phyloP scores from a whole-genome alignment of 1,140 invertebrate species.

The Apis cerana region DNA sequence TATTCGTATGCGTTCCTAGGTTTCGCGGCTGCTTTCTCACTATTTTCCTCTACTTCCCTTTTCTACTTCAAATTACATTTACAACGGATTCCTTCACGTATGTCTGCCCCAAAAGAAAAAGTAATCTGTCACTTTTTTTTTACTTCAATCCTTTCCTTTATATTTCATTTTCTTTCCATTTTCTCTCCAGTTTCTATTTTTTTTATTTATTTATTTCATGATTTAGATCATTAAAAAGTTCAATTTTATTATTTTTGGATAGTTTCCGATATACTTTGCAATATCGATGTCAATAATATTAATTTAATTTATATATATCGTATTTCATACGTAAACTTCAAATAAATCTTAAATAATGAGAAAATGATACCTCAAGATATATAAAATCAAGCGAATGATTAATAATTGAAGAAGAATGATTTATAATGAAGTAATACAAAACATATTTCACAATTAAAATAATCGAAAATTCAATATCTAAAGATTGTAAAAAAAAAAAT shows the following conservation, averaged over 20 bases:
- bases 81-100: not conserved
- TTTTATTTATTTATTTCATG: not conserved
- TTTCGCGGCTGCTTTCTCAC: slow-evolving; percentile 29
- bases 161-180: not conserved
- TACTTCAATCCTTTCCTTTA: not conserved
- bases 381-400: too few species aligned
- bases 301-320: too few species aligned
- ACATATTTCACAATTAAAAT: too few species aligned
- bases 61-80: not conserved
- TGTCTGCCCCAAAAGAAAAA: slow-evolving; percentile 24
- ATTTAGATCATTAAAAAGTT: too few species aligned
- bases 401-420: too few species aligned
- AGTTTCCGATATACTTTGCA: too few species aligned
- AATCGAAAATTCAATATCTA: not conserved
- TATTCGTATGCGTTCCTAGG: slow-evolving; percentile 14
- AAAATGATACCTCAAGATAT: too few species aligned
- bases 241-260: too few species aligned
- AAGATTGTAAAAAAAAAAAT: slow-evolving; percentile 11
- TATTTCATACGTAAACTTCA: too few species aligned
- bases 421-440: too few species aligned
- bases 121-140: not conserved
- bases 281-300: too few species aligned
- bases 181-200: not conserved
- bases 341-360: too few species aligned
- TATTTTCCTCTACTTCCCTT: not conserved